A percentile compares a stretch with the other conserved stretches of the same genome.
Evolutionary conservation across 2,888 invertebrate genomes (phyloP).

Genomic region (Cremastinae sp.): DNA sequence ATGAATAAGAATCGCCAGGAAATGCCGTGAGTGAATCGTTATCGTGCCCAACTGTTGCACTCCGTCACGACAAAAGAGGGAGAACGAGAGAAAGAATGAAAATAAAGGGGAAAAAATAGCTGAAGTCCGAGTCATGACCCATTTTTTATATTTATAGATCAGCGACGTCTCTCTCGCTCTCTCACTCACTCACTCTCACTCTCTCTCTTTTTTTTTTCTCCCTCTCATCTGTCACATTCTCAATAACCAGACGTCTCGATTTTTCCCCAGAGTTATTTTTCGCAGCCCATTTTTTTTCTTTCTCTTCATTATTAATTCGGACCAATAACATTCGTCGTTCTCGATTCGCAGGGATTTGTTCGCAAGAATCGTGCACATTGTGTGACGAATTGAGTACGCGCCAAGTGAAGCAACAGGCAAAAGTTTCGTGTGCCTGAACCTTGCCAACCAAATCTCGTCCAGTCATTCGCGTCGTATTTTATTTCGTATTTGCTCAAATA

Average conservation of each 20-base stretch:
- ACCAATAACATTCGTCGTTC: neutral
- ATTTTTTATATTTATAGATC: conserved; percentile 5
- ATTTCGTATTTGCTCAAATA: neutral
- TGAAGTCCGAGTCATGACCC: conserved; percentile 22
- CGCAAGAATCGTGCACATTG: neutral
- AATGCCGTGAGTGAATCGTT: conserved; percentile 49
- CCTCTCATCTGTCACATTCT: conserved; percentile 8
- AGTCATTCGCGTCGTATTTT: neutral
- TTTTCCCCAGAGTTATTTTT: neutral
- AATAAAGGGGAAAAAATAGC: neutral
- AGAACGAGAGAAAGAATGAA: conserved; percentile 19
- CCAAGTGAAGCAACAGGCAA: conserved; percentile 62
- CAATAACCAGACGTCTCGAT: conserved; percentile 15
- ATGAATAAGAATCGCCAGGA: conserved; percentile 44
- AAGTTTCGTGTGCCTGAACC: conserved; percentile 23
- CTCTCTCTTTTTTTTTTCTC: neutral
- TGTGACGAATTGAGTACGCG: conserved; percentile 8
- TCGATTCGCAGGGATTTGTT: conserved; percentile 1
- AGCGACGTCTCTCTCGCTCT: neutral
- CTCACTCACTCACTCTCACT: conserved; percentile 3
- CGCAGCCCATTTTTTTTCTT: conserved; percentile 28
- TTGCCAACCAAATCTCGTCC: conserved; percentile 14
- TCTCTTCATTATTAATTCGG: conserved; percentile 6
- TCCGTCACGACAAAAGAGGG: conserved; percentile 21
- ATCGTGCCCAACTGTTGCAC: conserved; percentile 66